These are phyloP conservation scores for Thalassarche chlororhynchos DNA, from an alignment of 2,113 vertebrate genomes.

Conservation along the genomic window DNA sequence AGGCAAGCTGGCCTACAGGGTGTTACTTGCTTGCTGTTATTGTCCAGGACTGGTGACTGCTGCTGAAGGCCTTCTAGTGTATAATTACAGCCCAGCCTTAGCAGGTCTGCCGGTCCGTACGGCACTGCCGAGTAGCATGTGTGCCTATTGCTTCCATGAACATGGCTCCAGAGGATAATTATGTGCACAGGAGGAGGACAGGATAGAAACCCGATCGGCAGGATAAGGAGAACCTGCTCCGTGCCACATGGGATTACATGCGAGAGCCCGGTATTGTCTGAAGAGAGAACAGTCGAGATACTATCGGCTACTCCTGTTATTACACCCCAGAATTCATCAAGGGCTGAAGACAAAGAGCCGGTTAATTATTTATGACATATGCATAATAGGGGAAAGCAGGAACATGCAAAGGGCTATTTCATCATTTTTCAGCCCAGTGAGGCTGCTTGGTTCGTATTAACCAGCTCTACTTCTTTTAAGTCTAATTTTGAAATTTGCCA, in stretches of 20 bases:
- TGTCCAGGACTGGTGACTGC: neutral
- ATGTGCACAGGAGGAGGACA: neutral
- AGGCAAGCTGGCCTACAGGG: neutral
- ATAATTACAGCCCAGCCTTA: neutral
- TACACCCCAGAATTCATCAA: constrained; percentile 6
- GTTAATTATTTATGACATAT: constrained; percentile 33
- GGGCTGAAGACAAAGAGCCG: neutral
- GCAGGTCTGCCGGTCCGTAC: neutral
- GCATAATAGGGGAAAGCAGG: neutral
- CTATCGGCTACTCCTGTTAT: neutral
- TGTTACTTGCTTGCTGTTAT: neutral
- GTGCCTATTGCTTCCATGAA: neutral
- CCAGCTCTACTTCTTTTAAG: neutral
- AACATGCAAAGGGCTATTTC: neutral
- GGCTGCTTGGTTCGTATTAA: neutral
- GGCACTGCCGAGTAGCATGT: neutral
- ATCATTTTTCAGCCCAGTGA: neutral
- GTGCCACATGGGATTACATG: neutral
- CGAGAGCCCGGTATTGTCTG: neutral
- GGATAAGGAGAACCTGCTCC: neutral
- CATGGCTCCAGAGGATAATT: neutral
- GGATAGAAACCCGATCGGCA: neutral
- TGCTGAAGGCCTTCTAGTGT: neutral
- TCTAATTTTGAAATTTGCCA: constrained; percentile 9
- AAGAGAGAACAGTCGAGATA: neutral